phyloP scores from a whole-genome alignment of 2,888 invertebrate genomes.

The Hydrotaea cyrtoneurina region DNA sequence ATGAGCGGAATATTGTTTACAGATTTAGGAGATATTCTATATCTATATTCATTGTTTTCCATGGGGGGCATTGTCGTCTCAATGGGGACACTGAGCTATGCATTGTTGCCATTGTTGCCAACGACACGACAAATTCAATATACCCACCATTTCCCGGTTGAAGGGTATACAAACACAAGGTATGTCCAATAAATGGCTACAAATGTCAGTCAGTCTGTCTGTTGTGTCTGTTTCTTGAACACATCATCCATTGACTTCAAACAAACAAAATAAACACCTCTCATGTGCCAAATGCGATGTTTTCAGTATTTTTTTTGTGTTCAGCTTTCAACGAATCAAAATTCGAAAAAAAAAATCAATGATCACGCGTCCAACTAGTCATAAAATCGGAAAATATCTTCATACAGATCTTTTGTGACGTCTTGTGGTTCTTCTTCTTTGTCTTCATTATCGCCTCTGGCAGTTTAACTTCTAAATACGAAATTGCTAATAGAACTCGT shows the following conservation, averaged over 20 bases:
- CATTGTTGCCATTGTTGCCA: neutral
- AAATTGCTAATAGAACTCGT: constrained; percentile 3
- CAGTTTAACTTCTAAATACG: neutral
- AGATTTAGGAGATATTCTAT: too few species aligned
- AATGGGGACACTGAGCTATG: neutral
- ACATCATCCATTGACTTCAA: constrained; percentile 10
- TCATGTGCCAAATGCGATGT: constrained; percentile 56
- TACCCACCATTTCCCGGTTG: neutral
- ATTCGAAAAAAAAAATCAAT: neutral
- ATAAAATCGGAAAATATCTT: constrained; percentile 18
- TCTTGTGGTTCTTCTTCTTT: neutral
- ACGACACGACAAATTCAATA: neutral
- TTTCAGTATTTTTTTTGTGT: constrained; percentile 17
- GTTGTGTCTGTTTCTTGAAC: neutral
- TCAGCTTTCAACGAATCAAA: neutral
- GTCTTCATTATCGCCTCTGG: too few species aligned
- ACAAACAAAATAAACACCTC: constrained; percentile 47
- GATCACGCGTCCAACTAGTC: neutral
- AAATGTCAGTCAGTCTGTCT: constrained; percentile 13
- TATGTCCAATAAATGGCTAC: constrained; percentile 14
- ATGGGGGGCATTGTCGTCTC: too few species aligned
- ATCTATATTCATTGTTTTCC: too few species aligned
- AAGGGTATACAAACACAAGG: neutral
- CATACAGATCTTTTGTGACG: neutral
- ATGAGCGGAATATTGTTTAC: too few species aligned